Evolutionary conservation across 2,113 vertebrate genomes (phyloP).

Genomic region (Leptobrachium ailaonicum): DNA sequence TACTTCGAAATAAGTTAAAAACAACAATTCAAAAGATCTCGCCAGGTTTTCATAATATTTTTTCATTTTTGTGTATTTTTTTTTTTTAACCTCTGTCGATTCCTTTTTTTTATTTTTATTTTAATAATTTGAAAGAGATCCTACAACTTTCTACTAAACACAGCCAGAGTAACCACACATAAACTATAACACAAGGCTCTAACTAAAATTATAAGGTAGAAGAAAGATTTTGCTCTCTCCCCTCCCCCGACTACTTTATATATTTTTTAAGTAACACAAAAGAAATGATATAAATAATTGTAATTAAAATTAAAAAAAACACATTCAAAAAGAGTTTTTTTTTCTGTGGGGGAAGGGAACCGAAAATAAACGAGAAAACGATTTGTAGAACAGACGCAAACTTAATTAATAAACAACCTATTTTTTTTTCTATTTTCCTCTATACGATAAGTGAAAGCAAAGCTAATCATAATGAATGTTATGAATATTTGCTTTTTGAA

Average conservation of each 20-base stretch:
- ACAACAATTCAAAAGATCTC: constrained; percentile 47
- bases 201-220: constrained; percentile 34
- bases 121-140: constrained; percentile 40
- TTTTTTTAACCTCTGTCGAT: constrained; percentile 34
- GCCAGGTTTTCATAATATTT: constrained; percentile 37
- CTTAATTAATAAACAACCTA: constrained; percentile 41
- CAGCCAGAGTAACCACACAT: constrained; percentile 35
- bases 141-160: constrained; percentile 48
- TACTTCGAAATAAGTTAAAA: constrained; percentile 50
- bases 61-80: constrained; percentile 28
- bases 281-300: constrained; percentile 28
- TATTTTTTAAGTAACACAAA: constrained; percentile 39
- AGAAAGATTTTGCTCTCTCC: not conserved
- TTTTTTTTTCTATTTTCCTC: constrained; percentile 13
- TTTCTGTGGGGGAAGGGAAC: not conserved
- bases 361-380: constrained; percentile 37
- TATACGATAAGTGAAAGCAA: constrained; percentile 27
- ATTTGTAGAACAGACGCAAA: constrained; percentile 47
- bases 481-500: constrained; percentile 25
- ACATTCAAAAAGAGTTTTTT: constrained; percentile 5
- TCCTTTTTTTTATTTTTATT: constrained; percentile 20
- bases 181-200: constrained; percentile 45
- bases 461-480: constrained; percentile 9
- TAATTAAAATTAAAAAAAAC: constrained; percentile 9
- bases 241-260: constrained; percentile 31